phyloP scores from a whole-genome alignment of 2,797 vertebrate genomes.

The Myotis vivesi region DNA sequence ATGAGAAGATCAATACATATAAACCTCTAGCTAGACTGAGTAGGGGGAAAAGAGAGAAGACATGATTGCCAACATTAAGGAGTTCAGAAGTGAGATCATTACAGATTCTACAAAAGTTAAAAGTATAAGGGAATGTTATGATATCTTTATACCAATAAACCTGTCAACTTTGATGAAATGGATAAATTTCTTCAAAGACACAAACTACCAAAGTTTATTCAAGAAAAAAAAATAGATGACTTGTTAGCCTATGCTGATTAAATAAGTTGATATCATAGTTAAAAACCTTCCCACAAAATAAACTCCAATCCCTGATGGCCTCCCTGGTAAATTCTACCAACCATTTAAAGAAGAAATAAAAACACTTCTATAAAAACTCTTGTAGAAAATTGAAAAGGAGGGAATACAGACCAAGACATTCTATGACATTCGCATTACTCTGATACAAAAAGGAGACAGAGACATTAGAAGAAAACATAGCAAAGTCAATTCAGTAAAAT shows the following conservation, averaged over 20 bases:
- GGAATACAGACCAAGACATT: background rate
- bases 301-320: background rate
- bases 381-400: background rate
- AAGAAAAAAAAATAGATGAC: background rate
- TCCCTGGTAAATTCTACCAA: background rate
- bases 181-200: background rate
- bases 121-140: background rate
- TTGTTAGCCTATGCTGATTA: background rate
- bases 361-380: background rate
- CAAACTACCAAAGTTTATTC: background rate
- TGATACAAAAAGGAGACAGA: slow-evolving; percentile 7
- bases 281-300: background rate
- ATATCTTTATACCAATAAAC: background rate
- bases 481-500: background rate
- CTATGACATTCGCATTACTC: background rate
- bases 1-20: background rate
- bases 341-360: slow-evolving; percentile 20
- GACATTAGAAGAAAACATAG: background rate
- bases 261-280: background rate
- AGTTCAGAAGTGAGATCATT: background rate
- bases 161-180: background rate
- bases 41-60: background rate
- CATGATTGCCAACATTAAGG: background rate
- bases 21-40: background rate
- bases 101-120: background rate